Conservation (phyloP, 2,888 invertebrate species). For the Hirtodrosophila duncani region DNA sequence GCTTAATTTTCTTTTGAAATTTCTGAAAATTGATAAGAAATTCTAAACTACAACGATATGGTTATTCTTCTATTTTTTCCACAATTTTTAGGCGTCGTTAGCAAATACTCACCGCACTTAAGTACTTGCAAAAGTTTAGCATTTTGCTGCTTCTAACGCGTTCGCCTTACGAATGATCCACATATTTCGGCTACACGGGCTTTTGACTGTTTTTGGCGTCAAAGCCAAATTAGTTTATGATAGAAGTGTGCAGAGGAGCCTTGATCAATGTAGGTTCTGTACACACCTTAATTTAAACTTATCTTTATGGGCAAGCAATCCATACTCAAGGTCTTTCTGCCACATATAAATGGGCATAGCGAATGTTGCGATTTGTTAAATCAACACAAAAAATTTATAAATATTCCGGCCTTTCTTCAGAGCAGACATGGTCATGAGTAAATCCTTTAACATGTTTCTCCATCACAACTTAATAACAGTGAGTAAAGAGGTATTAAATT, state of each 20-base stretch:
- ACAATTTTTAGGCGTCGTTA: too few relatives aligned
- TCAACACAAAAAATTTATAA: not conserved
- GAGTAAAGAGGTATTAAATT: too few relatives aligned
- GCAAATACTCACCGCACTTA: conserved; percentile 10
- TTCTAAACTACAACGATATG: too few relatives aligned
- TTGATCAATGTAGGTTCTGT: conserved; percentile 8
- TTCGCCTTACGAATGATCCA: conserved; percentile 16
- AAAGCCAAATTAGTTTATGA: too few relatives aligned
- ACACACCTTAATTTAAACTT: conserved; percentile 10
- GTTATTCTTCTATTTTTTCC: too few relatives aligned
- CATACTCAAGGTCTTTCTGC: conserved; percentile 6
- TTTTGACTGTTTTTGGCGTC: conserved; percentile 18
- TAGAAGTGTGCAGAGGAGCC: conserved; percentile 15
- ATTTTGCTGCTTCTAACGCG: not conserved
- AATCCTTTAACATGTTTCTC: conserved; percentile 1
- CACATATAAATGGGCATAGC: conserved; percentile 27
- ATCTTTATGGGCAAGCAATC: conserved; percentile 25
- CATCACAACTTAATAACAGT: too few relatives aligned
- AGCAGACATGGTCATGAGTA: not conserved
- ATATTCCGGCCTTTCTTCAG: conserved; percentile 1
- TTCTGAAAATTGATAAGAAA: too few relatives aligned
- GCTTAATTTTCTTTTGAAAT: too few relatives aligned
- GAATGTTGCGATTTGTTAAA: not conserved
- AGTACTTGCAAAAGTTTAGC: conserved; percentile 9
- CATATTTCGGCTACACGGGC: not conserved